Conservation (phyloP, 2,113 vertebrate species). For the Anhinga anhinga region DNA sequence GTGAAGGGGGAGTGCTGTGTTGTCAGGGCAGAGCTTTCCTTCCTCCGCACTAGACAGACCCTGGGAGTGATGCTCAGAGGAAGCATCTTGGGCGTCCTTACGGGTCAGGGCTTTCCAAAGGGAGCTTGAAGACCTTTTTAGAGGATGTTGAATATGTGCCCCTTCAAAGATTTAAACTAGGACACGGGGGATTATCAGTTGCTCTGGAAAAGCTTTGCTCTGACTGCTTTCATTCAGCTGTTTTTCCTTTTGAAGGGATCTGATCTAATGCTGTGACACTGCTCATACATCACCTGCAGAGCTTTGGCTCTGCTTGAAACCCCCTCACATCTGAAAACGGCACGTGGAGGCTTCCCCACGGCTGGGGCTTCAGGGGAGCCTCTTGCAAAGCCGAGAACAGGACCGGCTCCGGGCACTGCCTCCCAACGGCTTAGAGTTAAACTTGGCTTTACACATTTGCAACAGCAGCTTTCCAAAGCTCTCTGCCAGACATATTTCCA, state of each 20-base stretch:
- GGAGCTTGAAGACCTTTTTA: background rate
- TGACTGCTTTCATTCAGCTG: background rate
- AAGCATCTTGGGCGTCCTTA: fast-evolving
- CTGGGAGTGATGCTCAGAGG: background rate
- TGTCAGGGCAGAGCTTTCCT: background rate
- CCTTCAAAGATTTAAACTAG: background rate
- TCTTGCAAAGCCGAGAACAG: background rate
- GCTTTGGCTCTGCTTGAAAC: background rate
- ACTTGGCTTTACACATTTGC: background rate
- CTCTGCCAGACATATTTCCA: constrained; percentile 47
- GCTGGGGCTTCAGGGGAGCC: background rate
- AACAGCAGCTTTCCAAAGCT: constrained; percentile 33
- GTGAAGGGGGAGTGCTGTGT: fast-evolving
- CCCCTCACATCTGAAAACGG: background rate
- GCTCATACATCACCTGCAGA: background rate
- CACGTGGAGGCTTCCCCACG: background rate
- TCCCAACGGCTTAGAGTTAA: background rate
- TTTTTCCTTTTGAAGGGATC: background rate
- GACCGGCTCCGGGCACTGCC: background rate
- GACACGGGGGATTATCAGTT: background rate
- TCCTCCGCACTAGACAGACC: background rate
- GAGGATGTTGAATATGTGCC: background rate
- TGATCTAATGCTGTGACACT: background rate
- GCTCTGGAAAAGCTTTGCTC: background rate
- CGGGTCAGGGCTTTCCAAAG: background rate